These are phyloP conservation scores for Festucalex cinctus DNA, from an alignment of 2,113 vertebrate genomes.

Conservation along the genomic window DNA sequence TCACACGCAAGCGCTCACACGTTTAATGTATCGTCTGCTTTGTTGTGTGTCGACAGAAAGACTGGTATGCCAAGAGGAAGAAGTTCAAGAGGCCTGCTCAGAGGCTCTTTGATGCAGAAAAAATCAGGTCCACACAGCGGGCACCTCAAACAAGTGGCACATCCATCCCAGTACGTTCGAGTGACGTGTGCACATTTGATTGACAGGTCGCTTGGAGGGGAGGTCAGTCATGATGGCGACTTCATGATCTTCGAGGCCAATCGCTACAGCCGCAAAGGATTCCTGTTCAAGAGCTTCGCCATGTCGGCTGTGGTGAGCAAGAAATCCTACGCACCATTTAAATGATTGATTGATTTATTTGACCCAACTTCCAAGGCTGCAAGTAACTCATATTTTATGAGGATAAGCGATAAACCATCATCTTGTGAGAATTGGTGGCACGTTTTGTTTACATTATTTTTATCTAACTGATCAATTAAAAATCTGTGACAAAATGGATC, in stretches of 20 bases:
- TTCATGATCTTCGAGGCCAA: slow-evolving; percentile 97
- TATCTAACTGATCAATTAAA: too few species aligned
- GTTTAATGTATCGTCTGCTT: not conserved
- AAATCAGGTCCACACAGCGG: slow-evolving; percentile 80
- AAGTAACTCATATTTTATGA: too few species aligned
- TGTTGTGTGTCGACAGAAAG: slow-evolving; percentile 75
- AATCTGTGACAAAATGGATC: too few species aligned
- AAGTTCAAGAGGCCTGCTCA: slow-evolving; percentile 91
- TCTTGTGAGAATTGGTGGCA: too few species aligned
- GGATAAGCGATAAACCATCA: too few species aligned
- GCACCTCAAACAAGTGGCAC: too few species aligned
- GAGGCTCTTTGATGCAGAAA: slow-evolving; percentile 89
- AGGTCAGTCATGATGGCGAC: slow-evolving; percentile 91
- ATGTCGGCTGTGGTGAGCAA: slow-evolving; percentile 91
- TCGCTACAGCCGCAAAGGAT: slow-evolving; percentile 93
- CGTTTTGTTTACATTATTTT: too few species aligned
- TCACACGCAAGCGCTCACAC: not conserved
- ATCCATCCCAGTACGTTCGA: not conserved
- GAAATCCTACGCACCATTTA: too few species aligned
- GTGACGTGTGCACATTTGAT: not conserved
- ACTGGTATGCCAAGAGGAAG: slow-evolving; percentile 93
- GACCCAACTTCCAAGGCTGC: too few species aligned
- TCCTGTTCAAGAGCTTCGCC: slow-evolving; percentile 97
- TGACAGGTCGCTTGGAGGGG: slow-evolving; percentile 85
- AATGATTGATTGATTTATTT: too few species aligned